phyloP scores from a whole-genome alignment of 1,140 invertebrate genomes.

The Neodiprion fabricii region DNA sequence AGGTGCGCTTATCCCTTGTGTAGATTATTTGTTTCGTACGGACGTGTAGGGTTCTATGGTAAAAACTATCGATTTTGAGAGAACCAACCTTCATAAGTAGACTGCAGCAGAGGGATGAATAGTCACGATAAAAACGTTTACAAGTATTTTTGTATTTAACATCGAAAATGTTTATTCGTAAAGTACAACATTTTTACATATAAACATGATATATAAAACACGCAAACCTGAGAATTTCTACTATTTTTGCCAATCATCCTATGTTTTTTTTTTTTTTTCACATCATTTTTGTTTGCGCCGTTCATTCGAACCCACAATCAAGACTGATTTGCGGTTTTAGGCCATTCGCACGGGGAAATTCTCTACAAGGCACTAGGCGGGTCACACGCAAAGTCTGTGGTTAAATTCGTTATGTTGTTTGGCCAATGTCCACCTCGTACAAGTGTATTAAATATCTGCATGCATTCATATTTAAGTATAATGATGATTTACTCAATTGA shows the following conservation, averaged over 20 bases:
- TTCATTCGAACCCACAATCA: background rate
- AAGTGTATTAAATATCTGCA: too few relatives aligned
- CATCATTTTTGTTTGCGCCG: background rate
- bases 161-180: constrained; percentile 59
- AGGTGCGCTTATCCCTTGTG: too few relatives aligned
- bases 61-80: too few relatives aligned
- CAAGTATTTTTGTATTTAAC: constrained; percentile 26
- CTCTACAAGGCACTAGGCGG: constrained; percentile 6
- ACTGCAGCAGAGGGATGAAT: background rate
- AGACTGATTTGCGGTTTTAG: background rate
- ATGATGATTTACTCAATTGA: too few relatives aligned
- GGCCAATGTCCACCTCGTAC: background rate
- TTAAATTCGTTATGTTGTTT: background rate
- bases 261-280: background rate
- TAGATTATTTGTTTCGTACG: too few relatives aligned
- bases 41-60: too few relatives aligned
- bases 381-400: constrained; percentile 4
- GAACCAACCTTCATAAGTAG: background rate
- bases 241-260: too few relatives aligned
- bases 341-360: background rate
- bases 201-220: background rate
- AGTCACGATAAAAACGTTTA: background rate
- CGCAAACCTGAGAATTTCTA: background rate
- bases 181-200: constrained; percentile 44
- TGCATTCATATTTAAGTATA: too few relatives aligned